Percentiles rank a stretch among this genome's conserved stretches.
Conservation (phyloP, 2,113 vertebrate species). For the Sinocyclocheilus anophthalmus region DNA sequence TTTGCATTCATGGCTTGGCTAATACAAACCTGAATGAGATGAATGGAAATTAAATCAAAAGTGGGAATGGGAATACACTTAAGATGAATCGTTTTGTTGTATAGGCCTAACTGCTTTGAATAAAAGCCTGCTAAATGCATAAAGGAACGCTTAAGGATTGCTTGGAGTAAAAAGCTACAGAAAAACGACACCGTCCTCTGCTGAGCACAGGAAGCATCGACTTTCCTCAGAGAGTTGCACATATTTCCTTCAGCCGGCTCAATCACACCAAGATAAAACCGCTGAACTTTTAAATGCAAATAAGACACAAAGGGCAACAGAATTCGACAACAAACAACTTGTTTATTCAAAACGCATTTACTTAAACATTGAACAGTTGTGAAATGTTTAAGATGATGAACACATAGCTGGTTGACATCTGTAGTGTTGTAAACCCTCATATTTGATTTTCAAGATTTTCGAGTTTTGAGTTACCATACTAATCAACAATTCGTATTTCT, state of each 20-base stretch:
- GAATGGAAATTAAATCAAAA: neutral
- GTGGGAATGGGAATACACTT: neutral
- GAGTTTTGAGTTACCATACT: neutral
- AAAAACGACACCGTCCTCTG: neutral
- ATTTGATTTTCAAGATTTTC: neutral
- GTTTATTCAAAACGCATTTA: constrained; percentile 74
- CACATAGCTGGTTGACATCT: constrained; percentile 30
- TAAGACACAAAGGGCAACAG: neutral
- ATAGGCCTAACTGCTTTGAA: neutral
- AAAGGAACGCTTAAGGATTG: neutral
- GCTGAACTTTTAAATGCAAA: neutral
- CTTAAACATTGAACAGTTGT: constrained; percentile 70
- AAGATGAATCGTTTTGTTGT: neutral
- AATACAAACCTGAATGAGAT: neutral
- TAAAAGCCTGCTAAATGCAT: neutral
- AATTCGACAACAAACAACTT: constrained; percentile 62
- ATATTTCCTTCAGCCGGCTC: neutral
- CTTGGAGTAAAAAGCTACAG: neutral
- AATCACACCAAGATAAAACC: neutral
- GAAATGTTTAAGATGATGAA: constrained; percentile 61
- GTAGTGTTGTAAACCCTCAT: constrained; percentile 18
- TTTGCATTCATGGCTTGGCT: neutral
- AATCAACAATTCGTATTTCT: neutral
- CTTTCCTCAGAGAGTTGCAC: neutral
- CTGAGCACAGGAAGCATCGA: neutral